Conservation (phyloP, 2,113 vertebrate genomes). For the Melanocharis versteri region DNA sequence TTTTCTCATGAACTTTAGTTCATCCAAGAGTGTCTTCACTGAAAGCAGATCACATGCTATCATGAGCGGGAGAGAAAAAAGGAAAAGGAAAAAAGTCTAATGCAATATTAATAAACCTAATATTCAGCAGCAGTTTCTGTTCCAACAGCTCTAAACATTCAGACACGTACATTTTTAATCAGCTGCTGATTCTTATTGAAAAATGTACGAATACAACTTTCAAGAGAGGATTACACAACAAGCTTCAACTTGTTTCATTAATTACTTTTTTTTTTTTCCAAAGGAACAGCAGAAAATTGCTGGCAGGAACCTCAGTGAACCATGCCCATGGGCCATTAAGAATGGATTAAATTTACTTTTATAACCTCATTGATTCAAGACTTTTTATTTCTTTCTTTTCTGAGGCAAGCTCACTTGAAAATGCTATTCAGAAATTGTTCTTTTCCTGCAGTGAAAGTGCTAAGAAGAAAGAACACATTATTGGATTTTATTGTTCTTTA, state of each 20-base stretch:
- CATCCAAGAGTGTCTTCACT: not conserved
- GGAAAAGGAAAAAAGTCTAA: not conserved
- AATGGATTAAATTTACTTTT: slow-evolving; percentile 60
- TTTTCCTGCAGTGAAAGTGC: not conserved
- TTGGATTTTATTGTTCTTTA: slow-evolving; percentile 9
- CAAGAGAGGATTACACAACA: slow-evolving; percentile 59
- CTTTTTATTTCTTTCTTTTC: slow-evolving; percentile 1
- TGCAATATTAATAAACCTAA: slow-evolving; percentile 13
- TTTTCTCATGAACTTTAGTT: not conserved
- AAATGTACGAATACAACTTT: slow-evolving; percentile 29
- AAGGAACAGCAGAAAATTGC: slow-evolving; percentile 25
- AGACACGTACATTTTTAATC: slow-evolving; percentile 33
- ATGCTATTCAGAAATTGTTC: slow-evolving; percentile 8
- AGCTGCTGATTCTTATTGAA: slow-evolving; percentile 47
- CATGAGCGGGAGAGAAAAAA: rapidly evolving
- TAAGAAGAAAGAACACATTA: not conserved
- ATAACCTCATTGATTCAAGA: slow-evolving; percentile 24
- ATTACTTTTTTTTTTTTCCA: slow-evolving; percentile 50
- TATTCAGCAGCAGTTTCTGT: slow-evolving; percentile 32
- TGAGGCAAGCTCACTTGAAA: not conserved
- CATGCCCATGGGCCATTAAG: not conserved
- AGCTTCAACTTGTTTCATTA: slow-evolving; percentile 58
- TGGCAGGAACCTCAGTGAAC: slow-evolving; percentile 24
- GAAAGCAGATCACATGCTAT: not conserved
- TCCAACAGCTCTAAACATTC: slow-evolving; percentile 29